phyloP scores from a whole-genome alignment of 2,113 vertebrate genomes.

The Fukomys damarensis region DNA sequence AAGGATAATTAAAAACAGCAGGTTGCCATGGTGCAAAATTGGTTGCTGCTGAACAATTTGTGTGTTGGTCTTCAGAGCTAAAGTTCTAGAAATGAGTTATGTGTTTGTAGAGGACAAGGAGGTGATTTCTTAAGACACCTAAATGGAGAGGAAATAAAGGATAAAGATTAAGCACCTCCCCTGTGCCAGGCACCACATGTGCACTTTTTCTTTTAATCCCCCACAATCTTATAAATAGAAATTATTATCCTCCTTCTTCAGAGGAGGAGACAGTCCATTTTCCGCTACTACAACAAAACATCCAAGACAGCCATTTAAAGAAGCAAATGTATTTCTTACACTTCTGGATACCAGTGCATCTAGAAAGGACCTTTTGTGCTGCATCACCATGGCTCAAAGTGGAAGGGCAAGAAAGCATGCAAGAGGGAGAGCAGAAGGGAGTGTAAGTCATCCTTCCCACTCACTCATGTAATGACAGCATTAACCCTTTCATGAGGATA shows the following conservation, averaged over 20 bases:
- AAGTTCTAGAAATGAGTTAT: slow-evolving; percentile 63
- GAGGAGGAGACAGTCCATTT: not conserved
- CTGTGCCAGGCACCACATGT: not conserved
- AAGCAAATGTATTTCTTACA: not conserved
- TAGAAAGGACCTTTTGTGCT: not conserved
- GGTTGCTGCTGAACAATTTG: slow-evolving; percentile 85
- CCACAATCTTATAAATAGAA: not conserved
- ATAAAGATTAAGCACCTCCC: slow-evolving; percentile 53
- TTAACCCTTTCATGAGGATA: not conserved
- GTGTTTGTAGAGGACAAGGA: slow-evolving; percentile 67
- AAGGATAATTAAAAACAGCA: slow-evolving; percentile 86
- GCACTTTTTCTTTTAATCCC: not conserved
- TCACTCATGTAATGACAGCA: not conserved
- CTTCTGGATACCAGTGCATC: not conserved
- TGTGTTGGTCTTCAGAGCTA: slow-evolving; percentile 82
- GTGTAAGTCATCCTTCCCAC: not conserved
- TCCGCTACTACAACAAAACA: not conserved
- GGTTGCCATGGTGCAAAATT: slow-evolving; percentile 87
- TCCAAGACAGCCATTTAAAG: not conserved
- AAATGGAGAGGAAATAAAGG: slow-evolving; percentile 55
- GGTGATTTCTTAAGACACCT: slow-evolving; percentile 64
- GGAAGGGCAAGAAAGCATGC: not conserved
- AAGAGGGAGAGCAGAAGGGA: not conserved
- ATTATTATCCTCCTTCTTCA: not conserved
- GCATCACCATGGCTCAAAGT: not conserved